These are phyloP conservation scores for Nemopilema nomurai DNA, from an alignment of 30 jellyfish, hydroid and myxozoan species.

Conservation along the genomic window DNA sequence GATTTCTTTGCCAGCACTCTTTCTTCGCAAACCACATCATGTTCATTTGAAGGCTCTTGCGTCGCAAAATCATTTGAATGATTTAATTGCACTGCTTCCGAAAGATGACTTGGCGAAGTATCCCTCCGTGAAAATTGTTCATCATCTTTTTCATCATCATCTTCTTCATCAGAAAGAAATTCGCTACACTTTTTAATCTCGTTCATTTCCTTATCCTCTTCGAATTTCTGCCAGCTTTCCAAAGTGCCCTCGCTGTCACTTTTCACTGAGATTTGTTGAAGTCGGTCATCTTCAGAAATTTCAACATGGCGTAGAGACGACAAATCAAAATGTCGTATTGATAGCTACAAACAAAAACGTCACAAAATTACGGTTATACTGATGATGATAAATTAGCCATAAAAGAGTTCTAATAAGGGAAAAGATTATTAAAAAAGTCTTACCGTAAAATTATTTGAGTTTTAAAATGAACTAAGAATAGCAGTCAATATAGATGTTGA, in stretches of 20 bases:
- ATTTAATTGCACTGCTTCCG: background rate
- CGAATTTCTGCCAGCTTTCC: background rate
- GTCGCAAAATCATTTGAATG: background rate
- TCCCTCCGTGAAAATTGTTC: background rate
- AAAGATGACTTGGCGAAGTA: background rate
- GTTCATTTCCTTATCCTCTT: constrained; percentile 4
- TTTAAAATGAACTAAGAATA: too few relatives aligned
- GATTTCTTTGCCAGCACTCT: background rate
- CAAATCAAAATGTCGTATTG: constrained; percentile 33
- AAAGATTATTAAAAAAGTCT: too few relatives aligned
- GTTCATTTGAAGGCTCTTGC: background rate
- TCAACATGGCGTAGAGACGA: constrained; percentile 38
- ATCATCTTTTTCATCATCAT: background rate
- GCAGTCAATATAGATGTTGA: too few relatives aligned
- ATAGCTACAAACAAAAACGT: background rate
- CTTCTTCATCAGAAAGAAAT: background rate
- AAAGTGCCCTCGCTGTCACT: background rate
- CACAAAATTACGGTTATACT: background rate
- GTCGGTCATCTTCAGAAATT: background rate
- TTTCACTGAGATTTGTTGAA: background rate
- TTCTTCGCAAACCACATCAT: background rate
- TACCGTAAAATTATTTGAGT: too few relatives aligned
- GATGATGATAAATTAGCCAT: background rate
- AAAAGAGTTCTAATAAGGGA: too few relatives aligned
- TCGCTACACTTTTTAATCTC: background rate